phyloP scores from a whole-genome alignment of 2,797 vertebrate species.

The Manis crassicaudata region DNA sequence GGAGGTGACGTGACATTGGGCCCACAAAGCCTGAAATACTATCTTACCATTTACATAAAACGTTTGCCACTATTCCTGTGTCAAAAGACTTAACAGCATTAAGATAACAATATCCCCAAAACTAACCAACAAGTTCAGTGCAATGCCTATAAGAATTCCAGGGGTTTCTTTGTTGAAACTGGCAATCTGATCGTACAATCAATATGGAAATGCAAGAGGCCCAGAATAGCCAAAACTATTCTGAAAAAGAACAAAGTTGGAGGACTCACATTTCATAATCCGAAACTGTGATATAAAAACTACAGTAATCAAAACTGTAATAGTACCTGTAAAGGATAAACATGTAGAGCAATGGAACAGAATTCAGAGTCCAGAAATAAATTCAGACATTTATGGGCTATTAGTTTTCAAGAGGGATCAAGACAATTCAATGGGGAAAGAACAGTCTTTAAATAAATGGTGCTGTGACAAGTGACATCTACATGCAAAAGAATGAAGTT shows the following conservation, averaged over 20 bases:
- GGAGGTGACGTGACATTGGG: neutral
- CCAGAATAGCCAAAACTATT: neutral
- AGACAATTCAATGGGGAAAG: neutral
- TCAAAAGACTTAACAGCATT: neutral
- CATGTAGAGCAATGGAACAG: neutral
- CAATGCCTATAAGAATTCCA: neutral
- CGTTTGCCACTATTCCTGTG: too few relatives aligned
- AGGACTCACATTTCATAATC: neutral
- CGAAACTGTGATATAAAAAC: constrained; percentile 17
- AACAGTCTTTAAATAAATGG: neutral
- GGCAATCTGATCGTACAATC: neutral
- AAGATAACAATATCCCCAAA: neutral
- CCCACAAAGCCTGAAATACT: neutral
- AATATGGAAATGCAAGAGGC: neutral
- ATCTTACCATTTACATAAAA: neutral
- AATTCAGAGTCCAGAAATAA: neutral
- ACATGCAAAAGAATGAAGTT: neutral
- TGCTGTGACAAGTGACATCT: neutral
- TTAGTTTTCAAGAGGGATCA: neutral
- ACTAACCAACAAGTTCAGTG: neutral
- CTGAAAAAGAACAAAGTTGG: neutral
- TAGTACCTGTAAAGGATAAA: neutral
- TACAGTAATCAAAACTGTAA: neutral
- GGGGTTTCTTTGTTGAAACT: neutral
- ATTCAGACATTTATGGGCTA: neutral